A percentile compares a stretch with the other conserved stretches of the same genome.
Evolutionary conservation across 1,140 invertebrate genomes (phyloP).

Genomic region (Elymnias hypermnestra): DNA sequence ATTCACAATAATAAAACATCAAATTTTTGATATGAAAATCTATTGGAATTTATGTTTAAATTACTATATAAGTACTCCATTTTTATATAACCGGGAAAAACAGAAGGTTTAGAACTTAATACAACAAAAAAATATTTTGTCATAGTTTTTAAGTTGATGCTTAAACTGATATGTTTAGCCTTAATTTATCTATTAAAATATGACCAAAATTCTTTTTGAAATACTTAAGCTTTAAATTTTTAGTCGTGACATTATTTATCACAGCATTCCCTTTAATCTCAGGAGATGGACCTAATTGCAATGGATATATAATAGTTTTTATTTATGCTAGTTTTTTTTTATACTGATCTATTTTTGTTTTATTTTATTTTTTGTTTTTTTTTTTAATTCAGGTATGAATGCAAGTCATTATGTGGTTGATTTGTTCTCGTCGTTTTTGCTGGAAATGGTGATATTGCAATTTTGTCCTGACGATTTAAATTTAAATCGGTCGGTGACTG

Average conservation of each 20-base stretch:
- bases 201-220: too few relatives aligned
- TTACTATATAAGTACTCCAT: too few relatives aligned
- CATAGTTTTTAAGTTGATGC: too few relatives aligned
- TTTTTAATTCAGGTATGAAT: constrained; percentile 63
- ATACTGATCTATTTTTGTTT: constrained; percentile 27
- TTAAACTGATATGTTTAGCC: too few relatives aligned
- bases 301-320: constrained; percentile 24
- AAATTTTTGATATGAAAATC: too few relatives aligned
- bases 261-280: background rate
- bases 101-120: too few relatives aligned
- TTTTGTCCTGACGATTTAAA: constrained; percentile 33
- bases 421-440: constrained; percentile 28
- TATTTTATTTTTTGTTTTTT: constrained; percentile 38
- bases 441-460: constrained; percentile 51
- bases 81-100: too few relatives aligned
- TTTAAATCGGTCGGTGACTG: constrained; percentile 12
- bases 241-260: background rate
- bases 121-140: too few relatives aligned
- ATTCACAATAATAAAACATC: too few relatives aligned
- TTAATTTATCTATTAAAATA: too few relatives aligned
- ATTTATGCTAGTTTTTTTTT: constrained; percentile 17
- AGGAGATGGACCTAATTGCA: constrained; percentile 44
- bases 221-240: too few relatives aligned
- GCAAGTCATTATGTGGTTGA: constrained; percentile 68
- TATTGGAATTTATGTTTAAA: too few relatives aligned